Base-by-base conservation (phyloP, 1,140 invertebrate genomes). In the Brevipalpus yothersi region DNA sequence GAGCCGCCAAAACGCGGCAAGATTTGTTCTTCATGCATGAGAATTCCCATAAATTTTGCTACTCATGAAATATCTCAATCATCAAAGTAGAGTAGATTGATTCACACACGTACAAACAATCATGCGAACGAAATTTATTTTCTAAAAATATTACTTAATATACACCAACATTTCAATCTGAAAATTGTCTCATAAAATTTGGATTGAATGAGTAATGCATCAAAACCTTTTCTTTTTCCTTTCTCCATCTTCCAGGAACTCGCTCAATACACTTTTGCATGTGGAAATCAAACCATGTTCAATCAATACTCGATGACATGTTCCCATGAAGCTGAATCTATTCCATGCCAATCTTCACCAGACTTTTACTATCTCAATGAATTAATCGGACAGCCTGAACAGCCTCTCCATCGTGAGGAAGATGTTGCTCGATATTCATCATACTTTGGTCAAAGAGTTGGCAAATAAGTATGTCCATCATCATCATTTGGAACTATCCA, bases 251-350 rank as follows among this genome's bases (percentile, higher is more conserved):
- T 15, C 8, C 17, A 47, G 17, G 13, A 15, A 15, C 17, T 47
- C 7, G 13, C 13, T 12, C 41, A 58, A 39, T 42, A 21, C 19
- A 58, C 83, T 66, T 89, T 88, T 69, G 86, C 87, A 61, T 89
- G 86, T 61, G 84, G 84, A 0, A 78, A 79, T 56, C 81, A 86
- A 65, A 87, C 86, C 1, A 74, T 87, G 51, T 88, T 89, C 69
- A 86, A 87, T 72, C 86, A 89, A 76, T 82, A 84, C 69, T 69
- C 67, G 3, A 61, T 70, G 0, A 70, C 70, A 3, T 71, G 70
- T 58, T 64, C 68, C 51, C 64, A 64, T 63, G 60, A 64, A 1
- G 63, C 66, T 23, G 66, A 70, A 31, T 65, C 68, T 4, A 31
- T 55, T 40, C 53, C 53, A 31, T 55, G 53, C 39, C 21, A 31